Evolutionary conservation across 2,113 vertebrate species (phyloP), one percentile per base, ranked within the genome.

Genomic region (Eupsittula cactorum): DNA sequence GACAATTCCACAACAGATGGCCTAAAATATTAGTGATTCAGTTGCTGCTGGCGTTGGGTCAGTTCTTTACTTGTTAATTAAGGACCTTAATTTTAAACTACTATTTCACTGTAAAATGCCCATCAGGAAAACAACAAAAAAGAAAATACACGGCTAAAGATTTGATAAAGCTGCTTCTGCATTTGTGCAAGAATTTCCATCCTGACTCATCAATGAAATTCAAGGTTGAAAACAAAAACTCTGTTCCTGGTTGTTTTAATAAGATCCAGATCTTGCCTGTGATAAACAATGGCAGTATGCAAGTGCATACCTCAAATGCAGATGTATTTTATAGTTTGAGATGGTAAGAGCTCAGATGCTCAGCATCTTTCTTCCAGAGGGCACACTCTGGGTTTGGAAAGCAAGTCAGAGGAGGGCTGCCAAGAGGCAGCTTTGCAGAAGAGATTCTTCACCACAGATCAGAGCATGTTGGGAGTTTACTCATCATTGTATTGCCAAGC

Each of bases 51-150:
- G 93, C 88, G 2, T 82, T 88, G 53, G 88, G 92, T 96, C 95
- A 96, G 93, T 93, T 96, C 93, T 84, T 90, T 7, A 78, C 80
- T 94, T 82, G 55, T 93, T 94, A 96, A 93, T 95, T 93, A 93
- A 92, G 20, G 90, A 75, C 83, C 65, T 93, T 82, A 44, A 96
- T 73, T 96, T 68, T 93, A 73, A 96, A 96, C 75, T 92, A 88
- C 82, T 92, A 95, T 88, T 94, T 90, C 9, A 4, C 19, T 64
- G 46, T 33, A 62, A 93, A 96, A 90, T 82, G 69, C 27, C 80
- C 55, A 94, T 10, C 0, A 0, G 33, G 16, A 0, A 10, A 42
- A 64, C 57, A 35, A 15, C 57, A 59, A 47, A 33, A 31, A 46
- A 76, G 21, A 62, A 93, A 80, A 67, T 4, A 15, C 16, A 53